Evolutionary conservation across 2,888 invertebrate genomes (phyloP).

Genomic region (Caenorhabditis doughertyi): DNA sequence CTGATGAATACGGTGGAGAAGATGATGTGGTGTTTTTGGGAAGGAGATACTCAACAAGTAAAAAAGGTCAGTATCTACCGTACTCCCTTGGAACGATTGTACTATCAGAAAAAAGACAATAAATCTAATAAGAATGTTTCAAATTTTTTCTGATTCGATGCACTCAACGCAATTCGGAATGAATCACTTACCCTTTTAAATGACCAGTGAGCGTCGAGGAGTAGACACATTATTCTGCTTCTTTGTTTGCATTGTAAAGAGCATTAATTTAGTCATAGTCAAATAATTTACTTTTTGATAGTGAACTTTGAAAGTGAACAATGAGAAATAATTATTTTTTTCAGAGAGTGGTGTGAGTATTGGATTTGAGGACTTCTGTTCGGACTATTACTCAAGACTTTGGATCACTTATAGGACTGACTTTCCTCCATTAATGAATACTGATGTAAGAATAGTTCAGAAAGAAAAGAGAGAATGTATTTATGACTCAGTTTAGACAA

Average conservation of each 20-base stretch:
- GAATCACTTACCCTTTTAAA: too few species aligned
- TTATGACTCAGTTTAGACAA: slow-evolving; percentile 85
- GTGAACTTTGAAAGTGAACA: not conserved
- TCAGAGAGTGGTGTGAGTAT: slow-evolving; percentile 15
- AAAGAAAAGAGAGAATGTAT: too few species aligned
- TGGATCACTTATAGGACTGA: slow-evolving; percentile 88
- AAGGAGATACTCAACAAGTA: slow-evolving; percentile 50
- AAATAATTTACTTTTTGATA: too few species aligned
- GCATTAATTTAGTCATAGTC: too few species aligned
- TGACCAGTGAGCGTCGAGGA: too few species aligned
- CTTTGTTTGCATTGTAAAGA: slow-evolving; percentile 29
- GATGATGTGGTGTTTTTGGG: slow-evolving; percentile 65
- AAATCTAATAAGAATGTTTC: too few species aligned
- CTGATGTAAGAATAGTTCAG: slow-evolving; percentile 49
- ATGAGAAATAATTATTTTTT: slow-evolving; percentile 1
- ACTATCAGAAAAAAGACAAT: too few species aligned
- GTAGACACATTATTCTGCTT: too few species aligned
- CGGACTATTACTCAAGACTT: slow-evolving; percentile 75
- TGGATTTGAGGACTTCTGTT: slow-evolving; percentile 69
- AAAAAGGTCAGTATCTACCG: slow-evolving; percentile 53
- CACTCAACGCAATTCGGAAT: too few species aligned
- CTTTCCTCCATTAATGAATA: slow-evolving; percentile 67
- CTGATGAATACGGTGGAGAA: slow-evolving; percentile 65
- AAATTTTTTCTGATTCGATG: too few species aligned
- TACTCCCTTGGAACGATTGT: too few species aligned